These are phyloP conservation scores for Cataglyphis altisquamis DNA, from an alignment of 2,888 invertebrate species.

Conservation along the genomic window DNA sequence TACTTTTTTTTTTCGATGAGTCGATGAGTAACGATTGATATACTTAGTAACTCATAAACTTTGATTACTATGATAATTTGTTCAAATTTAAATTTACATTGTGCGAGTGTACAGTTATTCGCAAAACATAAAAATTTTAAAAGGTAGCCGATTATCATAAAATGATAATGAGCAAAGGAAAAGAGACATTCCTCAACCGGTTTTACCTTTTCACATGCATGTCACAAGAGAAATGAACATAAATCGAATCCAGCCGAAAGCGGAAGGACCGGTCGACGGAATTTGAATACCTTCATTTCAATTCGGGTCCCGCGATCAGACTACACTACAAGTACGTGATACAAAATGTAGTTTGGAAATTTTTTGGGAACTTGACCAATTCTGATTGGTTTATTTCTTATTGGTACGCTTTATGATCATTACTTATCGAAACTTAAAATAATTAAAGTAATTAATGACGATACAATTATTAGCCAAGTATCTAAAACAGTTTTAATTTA, in stretches of 20 bases:
- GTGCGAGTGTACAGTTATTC: not conserved
- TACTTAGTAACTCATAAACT: not conserved
- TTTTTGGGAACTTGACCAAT: not conserved
- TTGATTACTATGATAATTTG: not conserved
- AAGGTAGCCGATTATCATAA: constrained; percentile 21
- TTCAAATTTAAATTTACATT: not conserved
- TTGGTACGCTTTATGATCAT: not conserved
- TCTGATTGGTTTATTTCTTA: not conserved
- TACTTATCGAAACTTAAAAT: not conserved
- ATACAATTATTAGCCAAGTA: not conserved
- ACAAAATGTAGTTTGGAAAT: constrained; percentile 6
- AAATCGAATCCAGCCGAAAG: constrained; percentile 17
- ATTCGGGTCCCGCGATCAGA: constrained; percentile 23
- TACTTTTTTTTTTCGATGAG: not conserved
- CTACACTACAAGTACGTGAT: not conserved
- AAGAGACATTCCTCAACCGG: constrained; percentile 48
- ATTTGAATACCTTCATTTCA: constrained; percentile 64
- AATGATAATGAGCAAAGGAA: not conserved
- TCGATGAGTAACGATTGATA: not conserved
- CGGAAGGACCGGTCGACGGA: constrained; percentile 59
- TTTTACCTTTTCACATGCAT: constrained; percentile 54
- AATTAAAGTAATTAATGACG: not conserved
- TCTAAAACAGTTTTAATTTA: not conserved
- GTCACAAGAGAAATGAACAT: constrained; percentile 2
- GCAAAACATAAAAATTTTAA: not conserved